phyloP scores from a whole-genome alignment of 2,888 invertebrate genomes.

The Cantharis nigra region DNA sequence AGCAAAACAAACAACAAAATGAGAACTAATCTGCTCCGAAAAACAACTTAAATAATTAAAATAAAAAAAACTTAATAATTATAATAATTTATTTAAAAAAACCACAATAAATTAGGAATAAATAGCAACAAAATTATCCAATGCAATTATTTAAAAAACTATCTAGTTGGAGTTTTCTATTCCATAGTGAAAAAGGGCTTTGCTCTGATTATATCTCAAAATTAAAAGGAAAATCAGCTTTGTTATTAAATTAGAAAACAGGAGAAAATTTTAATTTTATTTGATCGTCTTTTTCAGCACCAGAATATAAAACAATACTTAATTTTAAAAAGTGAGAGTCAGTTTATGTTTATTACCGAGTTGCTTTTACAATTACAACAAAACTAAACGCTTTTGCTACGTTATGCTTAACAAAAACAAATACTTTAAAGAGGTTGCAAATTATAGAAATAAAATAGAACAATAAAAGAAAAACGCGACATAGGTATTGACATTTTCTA shows the following conservation, averaged over 20 bases:
- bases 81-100: too few species aligned
- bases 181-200: not conserved
- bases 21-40: too few species aligned
- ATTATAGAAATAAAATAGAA: not conserved
- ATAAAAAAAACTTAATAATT: too few species aligned
- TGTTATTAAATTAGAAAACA: not conserved
- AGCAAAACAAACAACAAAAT: too few species aligned
- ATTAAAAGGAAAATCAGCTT: not conserved
- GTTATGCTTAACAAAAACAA: constrained; percentile 12
- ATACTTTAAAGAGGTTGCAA: not conserved
- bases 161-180: not conserved
- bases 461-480: not conserved
- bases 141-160: not conserved
- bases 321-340: not conserved
- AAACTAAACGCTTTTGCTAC: constrained; percentile 1
- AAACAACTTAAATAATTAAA: too few species aligned
- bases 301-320: not conserved
- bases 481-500: constrained; percentile 15
- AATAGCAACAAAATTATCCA: too few species aligned
- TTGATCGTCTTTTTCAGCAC: not conserved
- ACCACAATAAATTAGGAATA: too few species aligned
- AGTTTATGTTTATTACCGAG: not conserved
- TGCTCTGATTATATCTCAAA: not conserved
- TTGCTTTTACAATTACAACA: not conserved
- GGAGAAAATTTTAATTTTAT: not conserved